Percentiles rank a stretch among this genome's conserved stretches.
phyloP scores from a whole-genome alignment of 2,888 invertebrate genomes.

The Theretra japonica region DNA sequence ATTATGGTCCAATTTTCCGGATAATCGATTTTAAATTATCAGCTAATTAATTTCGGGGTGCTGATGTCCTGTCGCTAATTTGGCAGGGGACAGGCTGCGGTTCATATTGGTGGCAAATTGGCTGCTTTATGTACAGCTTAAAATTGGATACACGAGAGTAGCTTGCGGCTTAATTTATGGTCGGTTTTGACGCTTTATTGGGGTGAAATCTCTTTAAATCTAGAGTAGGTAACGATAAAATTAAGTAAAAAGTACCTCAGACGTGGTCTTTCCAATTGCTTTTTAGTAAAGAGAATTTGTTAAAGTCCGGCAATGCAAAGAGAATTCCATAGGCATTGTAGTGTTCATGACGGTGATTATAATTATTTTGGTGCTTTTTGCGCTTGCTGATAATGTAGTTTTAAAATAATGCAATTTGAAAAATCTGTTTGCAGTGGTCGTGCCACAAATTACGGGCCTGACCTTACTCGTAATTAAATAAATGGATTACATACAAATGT shows the following conservation, averaged over 20 bases:
- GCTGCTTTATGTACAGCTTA: background rate
- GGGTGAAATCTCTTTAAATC: too few relatives aligned
- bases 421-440: background rate
- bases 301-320: too few relatives aligned
- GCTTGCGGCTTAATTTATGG: too few relatives aligned
- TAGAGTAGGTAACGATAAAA: too few relatives aligned
- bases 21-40: conserved; percentile 46
- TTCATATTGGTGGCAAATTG: conserved; percentile 8
- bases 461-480: conserved; percentile 2
- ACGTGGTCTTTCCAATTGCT: too few relatives aligned
- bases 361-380: too few relatives aligned
- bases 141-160: background rate
- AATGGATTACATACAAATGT: background rate
- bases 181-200: too few relatives aligned
- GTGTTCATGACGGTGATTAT: too few relatives aligned
- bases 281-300: too few relatives aligned
- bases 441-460: background rate
- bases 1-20: conserved; percentile 37
- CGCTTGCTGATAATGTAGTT: too few relatives aligned
- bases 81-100: background rate
- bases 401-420: background rate
- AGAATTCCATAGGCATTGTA: too few relatives aligned
- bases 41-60: conserved; percentile 40
- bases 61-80: conserved; percentile 28
- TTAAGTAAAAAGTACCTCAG: too few relatives aligned